Conservation (phyloP, 2,797 vertebrate genomes). For the Erethizon dorsatum region DNA sequence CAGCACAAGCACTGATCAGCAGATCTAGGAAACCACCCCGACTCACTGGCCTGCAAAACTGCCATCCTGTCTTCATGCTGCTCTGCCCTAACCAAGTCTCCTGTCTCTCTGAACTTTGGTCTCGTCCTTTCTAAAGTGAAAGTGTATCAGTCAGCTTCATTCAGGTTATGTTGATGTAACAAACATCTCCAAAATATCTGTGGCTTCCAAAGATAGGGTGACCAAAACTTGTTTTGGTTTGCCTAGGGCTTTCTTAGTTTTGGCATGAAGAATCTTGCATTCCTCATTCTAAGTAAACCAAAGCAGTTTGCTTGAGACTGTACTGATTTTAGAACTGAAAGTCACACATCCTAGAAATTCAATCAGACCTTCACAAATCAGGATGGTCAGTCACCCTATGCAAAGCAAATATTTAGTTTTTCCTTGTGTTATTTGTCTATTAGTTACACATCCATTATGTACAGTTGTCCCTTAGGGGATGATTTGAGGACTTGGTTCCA, state of each 20-base stretch:
- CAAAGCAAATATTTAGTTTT: neutral
- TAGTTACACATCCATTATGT: no score
- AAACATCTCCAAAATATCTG: neutral
- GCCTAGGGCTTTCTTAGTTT: neutral
- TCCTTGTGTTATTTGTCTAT: accelerated
- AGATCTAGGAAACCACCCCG: neutral
- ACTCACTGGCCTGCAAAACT: no score
- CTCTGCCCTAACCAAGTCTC: neutral
- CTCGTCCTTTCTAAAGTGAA: neutral
- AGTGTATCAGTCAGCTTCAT: neutral
- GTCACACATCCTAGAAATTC: neutral
- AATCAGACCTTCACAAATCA: neutral
- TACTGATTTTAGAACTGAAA: neutral
- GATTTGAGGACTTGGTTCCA: neutral
- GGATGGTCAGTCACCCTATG: neutral
- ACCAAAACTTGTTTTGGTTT: neutral
- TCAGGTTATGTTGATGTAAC: neutral
- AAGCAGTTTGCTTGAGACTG: neutral
- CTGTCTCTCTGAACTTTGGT: neutral
- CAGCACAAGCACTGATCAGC: neutral
- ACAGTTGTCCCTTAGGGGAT: neutral
- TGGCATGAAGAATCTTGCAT: neutral
- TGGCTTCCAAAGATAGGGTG: neutral
- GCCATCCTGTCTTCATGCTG: accelerated
- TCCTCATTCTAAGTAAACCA: neutral